Percentiles rank a stretch among this genome's conserved stretches.
These are phyloP conservation scores for Chiridota heheva DNA, from an alignment of 35 echinoderm and acorn worm species.

Conservation along the genomic window DNA sequence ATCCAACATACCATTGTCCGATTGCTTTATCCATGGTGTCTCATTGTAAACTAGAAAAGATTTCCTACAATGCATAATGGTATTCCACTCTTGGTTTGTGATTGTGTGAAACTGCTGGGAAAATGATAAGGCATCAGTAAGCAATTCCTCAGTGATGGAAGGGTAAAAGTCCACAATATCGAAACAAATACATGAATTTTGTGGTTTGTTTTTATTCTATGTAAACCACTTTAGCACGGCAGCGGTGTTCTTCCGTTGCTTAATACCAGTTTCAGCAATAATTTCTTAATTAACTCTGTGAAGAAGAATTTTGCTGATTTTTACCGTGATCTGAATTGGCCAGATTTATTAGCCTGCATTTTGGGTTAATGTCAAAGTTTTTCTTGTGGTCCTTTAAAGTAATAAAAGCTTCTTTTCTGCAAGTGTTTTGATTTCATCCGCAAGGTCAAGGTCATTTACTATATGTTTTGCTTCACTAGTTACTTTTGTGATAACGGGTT, in stretches of 20 bases:
- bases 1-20: background rate
- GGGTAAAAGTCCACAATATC: constrained; percentile 1
- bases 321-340: background rate
- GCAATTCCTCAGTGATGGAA: background rate
- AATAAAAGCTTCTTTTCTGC: background rate
- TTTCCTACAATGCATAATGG: background rate
- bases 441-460: too few relatives aligned
- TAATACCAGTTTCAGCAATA: background rate
- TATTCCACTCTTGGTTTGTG: background rate
- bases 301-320: background rate
- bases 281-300: constrained; percentile 7
- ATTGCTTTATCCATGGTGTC: background rate
- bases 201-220: background rate
- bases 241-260: background rate
- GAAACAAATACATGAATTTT: background rate
- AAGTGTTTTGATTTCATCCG: too few relatives aligned
- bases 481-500: too few relatives aligned
- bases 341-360: background rate
- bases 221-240: constrained; percentile 14
- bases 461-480: too few relatives aligned
- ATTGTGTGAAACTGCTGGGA: background rate
- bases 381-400: background rate
- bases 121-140: background rate
- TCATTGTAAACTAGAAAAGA: background rate
- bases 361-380: background rate